Evolutionary conservation across 2,888 invertebrate species (phyloP).

Genomic region (Leptinotarsa rubiginosa): DNA sequence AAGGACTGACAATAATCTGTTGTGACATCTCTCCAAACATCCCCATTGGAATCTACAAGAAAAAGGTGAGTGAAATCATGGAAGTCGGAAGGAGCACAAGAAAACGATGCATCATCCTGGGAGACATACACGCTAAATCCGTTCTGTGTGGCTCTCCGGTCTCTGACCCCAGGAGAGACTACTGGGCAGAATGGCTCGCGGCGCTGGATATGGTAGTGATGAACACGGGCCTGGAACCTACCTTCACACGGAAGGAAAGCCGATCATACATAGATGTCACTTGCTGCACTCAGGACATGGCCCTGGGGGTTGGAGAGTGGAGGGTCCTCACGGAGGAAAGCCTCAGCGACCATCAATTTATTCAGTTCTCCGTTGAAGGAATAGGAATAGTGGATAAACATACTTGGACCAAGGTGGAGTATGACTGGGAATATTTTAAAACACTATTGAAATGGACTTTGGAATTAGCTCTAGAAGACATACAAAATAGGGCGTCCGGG

Average conservation of each 20-base stretch:
- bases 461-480: background rate
- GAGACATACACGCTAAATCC: conserved; percentile 35
- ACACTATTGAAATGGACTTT: background rate
- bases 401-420: background rate
- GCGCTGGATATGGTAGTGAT: conserved; percentile 8
- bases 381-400: background rate
- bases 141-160: conserved; percentile 27
- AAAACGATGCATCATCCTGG: conserved; percentile 5
- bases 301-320: background rate
- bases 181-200: conserved; percentile 24
- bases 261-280: conserved; percentile 23
- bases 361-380: background rate
- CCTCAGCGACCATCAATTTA: background rate
- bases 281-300: background rate
- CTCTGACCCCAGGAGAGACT: conserved; percentile 24
- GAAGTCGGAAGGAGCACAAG: background rate
- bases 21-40: conserved; percentile 28
- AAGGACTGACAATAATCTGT: conserved; percentile 2
- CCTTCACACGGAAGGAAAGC: conserved; percentile 24
- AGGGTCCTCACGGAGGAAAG: background rate
- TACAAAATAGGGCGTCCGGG: background rate
- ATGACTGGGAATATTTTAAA: background rate
- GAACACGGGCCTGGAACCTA: conserved; percentile 23
- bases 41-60: background rate
- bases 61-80: conserved; percentile 20